Conservation (phyloP, 2,888 invertebrate genomes). For the Aporophyla nigra region DNA sequence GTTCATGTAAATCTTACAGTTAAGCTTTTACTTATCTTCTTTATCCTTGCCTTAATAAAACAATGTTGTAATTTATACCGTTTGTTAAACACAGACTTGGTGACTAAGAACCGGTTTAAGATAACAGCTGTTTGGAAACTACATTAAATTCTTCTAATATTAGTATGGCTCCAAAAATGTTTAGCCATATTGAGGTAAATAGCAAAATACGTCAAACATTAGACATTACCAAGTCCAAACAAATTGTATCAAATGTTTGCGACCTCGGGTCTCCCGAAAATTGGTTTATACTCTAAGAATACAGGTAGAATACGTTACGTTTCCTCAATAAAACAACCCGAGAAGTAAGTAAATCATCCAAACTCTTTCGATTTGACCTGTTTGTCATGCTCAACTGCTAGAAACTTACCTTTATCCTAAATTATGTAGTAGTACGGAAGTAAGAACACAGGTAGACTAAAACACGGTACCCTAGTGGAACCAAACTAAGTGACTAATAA, state of each 20-base stretch:
- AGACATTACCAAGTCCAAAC: background rate
- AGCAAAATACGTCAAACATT: background rate
- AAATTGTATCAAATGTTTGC: background rate
- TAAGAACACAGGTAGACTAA: slow-evolving; percentile 19
- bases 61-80: slow-evolving; percentile 23
- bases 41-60: background rate
- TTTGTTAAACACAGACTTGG: slow-evolving; percentile 4
- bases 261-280: background rate
- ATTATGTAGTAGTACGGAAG: background rate
- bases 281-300: background rate
- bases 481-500: slow-evolving; percentile 66
- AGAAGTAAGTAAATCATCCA: background rate
- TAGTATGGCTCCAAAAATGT: slow-evolving; percentile 16
- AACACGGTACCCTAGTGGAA: slow-evolving; percentile 18
- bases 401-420: slow-evolving; percentile 2
- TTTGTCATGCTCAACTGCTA: background rate
- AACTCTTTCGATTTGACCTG: background rate
- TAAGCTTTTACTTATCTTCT: slow-evolving; percentile 22
- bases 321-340: background rate
- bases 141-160: slow-evolving; percentile 29
- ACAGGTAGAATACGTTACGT: background rate
- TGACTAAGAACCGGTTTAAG: slow-evolving; percentile 38
- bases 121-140: slow-evolving; percentile 17
- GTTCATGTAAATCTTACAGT: background rate
- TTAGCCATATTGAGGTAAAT: background rate